These are phyloP conservation scores for Caretta caretta DNA, from an alignment of 2,113 vertebrate species.

Conservation along the genomic window DNA sequence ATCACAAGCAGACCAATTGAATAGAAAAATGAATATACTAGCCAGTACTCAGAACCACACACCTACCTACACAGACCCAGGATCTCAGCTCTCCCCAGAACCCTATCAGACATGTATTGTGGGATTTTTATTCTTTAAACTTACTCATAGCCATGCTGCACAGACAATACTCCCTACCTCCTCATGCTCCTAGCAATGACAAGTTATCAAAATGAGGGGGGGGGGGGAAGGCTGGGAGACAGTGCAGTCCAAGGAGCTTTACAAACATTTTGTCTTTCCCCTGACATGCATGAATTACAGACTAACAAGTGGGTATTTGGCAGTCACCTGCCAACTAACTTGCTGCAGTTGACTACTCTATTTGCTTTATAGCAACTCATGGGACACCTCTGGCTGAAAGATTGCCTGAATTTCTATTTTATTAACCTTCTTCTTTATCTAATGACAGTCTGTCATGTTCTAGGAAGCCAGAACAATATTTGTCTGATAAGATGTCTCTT, in stretches of 20 bases:
- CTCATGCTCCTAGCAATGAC: background rate
- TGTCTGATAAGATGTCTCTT: constrained; percentile 59
- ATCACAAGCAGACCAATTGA: background rate
- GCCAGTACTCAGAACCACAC: background rate
- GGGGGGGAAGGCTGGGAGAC: background rate
- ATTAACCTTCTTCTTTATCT: constrained; percentile 77
- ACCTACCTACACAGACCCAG: background rate
- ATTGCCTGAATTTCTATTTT: constrained; percentile 66
- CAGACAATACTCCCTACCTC: background rate
- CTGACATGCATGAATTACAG: background rate
- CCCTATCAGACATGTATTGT: background rate
- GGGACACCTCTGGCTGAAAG: constrained; percentile 63
- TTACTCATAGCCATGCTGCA: background rate
- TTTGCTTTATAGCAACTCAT: constrained; percentile 34
- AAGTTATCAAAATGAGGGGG: background rate
- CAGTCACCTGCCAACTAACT: constrained; percentile 28
- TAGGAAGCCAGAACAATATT: constrained; percentile 62
- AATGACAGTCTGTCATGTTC: constrained; percentile 75
- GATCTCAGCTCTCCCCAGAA: background rate
- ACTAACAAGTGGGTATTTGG: constrained; percentile 16
- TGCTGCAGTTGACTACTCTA: constrained; percentile 43
- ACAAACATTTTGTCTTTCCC: background rate
- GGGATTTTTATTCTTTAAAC: background rate
- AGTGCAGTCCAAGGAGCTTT: background rate
- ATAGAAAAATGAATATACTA: background rate